Conservation (phyloP, 2,888 invertebrate genomes). For the Abscondita cerata region DNA sequence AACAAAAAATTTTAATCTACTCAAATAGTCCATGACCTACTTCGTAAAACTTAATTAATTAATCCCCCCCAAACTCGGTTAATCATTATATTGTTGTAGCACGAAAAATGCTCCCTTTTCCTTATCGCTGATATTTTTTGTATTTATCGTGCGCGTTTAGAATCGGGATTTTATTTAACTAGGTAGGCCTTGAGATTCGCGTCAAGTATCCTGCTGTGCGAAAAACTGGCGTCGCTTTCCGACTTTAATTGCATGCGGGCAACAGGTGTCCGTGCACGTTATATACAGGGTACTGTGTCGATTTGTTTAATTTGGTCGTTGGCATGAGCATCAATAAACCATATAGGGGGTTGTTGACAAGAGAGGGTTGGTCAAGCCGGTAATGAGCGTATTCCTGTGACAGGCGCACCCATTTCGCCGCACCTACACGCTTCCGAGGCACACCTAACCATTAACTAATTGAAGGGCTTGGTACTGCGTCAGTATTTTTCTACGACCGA, state of each 20-base stretch:
- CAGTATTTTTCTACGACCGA: constrained; percentile 36
- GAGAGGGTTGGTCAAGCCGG: constrained; percentile 34
- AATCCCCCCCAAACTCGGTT: too few relatives aligned
- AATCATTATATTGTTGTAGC: too few relatives aligned
- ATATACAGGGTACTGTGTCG: background rate
- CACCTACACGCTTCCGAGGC: constrained; percentile 42
- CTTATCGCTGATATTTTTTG: too few relatives aligned
- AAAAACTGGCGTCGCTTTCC: background rate
- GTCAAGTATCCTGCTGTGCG: too few relatives aligned
- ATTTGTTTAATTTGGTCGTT: background rate
- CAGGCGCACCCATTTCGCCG: constrained; percentile 34
- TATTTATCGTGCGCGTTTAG: too few relatives aligned
- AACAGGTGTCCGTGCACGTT: constrained; percentile 32
- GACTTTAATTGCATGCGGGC: constrained; percentile 23
- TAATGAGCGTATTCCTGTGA: constrained; percentile 41
- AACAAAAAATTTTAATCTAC: too few relatives aligned
- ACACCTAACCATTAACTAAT: constrained; percentile 52
- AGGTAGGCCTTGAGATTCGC: too few relatives aligned
- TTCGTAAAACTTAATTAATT: too few relatives aligned
- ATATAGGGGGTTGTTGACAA: constrained; percentile 27
- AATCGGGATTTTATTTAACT: too few relatives aligned
- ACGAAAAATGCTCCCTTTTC: too few relatives aligned
- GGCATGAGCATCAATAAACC: too few relatives aligned
- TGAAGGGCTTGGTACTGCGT: constrained; percentile 50
- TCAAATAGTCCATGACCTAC: too few relatives aligned